Evolutionary conservation across 2,888 invertebrate genomes (phyloP), one percentile per base, ranked within the genome.

Genomic region (Cephus sareptanus): DNA sequence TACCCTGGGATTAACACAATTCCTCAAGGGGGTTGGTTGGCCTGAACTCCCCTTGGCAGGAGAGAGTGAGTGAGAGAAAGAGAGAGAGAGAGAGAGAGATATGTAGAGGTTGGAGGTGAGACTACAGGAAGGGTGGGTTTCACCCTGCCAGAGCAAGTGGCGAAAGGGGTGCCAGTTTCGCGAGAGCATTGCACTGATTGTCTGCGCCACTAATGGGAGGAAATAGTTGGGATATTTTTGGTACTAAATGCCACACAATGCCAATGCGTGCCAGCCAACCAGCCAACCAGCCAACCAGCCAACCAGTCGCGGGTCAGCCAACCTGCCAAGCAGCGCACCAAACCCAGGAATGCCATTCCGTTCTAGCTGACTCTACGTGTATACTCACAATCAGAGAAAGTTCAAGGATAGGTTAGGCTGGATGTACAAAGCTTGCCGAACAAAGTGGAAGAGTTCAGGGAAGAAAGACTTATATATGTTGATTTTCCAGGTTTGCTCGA

Each of bases 171-270:
- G 71, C 73, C 73, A 75, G 78, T 78, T 78, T 80, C n/a, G 68
- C 77, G 75, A 71, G 75, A 78, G 75, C 75, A 76, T 77, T 77
- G 82, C 85, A 80, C 82, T 82, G 87, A 88, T 88, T 87, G 83
- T 86, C 83, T 81, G 82, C 77, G 83, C 81, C 81, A 78, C 82
- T 87, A 87, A 90, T 88, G 83, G 87, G 77, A 79, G 79, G 79
- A 81, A 89, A 89, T 89, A 88, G 88, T 88, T 88, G 84, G 81
- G 83, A 90, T 89, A 89, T 89, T 89, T 89, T 87, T 86, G 85
- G 84, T 75, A 73, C 73, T 12, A 69, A 78, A 40, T 23, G 73
- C 35, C 68, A 75, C 71, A 75, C 78, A 78, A 78, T 78, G 75
- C 81, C 13, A 37, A 37, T 13, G 37, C 37, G 37, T 13, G 37